These are phyloP conservation scores for Drosophila pegasa DNA, from an alignment of 2,888 invertebrate genomes.

Conservation along the genomic window DNA sequence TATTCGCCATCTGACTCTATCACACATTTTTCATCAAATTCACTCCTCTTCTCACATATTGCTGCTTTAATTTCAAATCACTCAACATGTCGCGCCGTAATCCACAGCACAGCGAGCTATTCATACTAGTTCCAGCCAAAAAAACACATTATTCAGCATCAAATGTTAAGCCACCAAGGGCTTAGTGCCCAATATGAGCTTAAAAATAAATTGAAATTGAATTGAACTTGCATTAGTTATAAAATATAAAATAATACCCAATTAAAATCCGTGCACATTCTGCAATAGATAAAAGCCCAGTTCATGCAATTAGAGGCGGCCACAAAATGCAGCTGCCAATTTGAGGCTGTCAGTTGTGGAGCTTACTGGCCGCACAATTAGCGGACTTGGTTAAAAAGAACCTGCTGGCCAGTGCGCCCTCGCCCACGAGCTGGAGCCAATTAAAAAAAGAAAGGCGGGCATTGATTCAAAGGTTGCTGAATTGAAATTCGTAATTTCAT, in stretches of 20 bases:
- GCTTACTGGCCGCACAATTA: constrained; percentile 61
- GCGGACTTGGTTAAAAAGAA: constrained; percentile 28
- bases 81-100: background rate
- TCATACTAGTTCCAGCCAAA: background rate
- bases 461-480: constrained; percentile 48
- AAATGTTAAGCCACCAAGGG: background rate
- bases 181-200: background rate
- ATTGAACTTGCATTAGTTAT: background rate
- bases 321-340: constrained; percentile 61
- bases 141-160: background rate
- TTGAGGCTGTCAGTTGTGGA: constrained; percentile 39
- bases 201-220: background rate
- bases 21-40: background rate
- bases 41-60: fast-evolving
- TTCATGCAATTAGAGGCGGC: constrained; percentile 49
- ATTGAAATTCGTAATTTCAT: constrained; percentile 61
- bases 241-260: background rate
- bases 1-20: background rate
- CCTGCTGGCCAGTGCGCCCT: background rate
- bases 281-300: background rate
- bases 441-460: constrained; percentile 49
- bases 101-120: background rate
- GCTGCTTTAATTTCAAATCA: background rate
- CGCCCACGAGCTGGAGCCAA: constrained; percentile 42
- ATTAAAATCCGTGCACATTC: background rate